A percentile compares a stretch with the other conserved stretches of the same genome.
These are phyloP conservation scores for Tetropium fuscum DNA, from an alignment of 2,888 invertebrate species.

Conservation along the genomic window DNA sequence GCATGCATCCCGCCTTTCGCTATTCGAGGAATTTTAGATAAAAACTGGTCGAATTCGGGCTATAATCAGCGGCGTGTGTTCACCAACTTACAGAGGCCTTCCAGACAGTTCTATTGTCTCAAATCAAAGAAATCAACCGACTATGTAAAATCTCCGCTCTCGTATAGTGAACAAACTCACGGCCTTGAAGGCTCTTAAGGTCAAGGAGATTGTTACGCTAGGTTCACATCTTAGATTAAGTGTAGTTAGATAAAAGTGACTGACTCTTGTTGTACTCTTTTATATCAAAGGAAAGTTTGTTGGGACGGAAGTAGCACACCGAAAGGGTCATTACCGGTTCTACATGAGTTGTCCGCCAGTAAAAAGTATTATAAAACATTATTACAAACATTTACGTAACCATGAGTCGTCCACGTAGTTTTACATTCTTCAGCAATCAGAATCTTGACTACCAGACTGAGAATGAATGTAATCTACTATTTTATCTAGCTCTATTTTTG, in stretches of 20 bases:
- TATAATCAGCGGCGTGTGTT: background rate
- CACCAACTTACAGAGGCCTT: conserved; percentile 20
- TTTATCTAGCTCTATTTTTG: too few relatives aligned
- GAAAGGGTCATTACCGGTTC: conserved; percentile 6
- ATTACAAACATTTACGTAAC: too few relatives aligned
- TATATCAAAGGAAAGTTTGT: conserved; percentile 23
- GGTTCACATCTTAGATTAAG: conserved; percentile 44
- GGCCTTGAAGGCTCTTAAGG: conserved; percentile 54
- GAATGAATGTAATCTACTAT: too few relatives aligned
- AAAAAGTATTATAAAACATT: too few relatives aligned
- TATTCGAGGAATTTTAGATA: conserved; percentile 33
- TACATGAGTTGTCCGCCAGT: too few relatives aligned
- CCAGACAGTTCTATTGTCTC: conserved; percentile 44
- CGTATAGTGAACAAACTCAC: conserved; percentile 54
- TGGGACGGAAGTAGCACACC: conserved; percentile 3
- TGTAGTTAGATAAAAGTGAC: conserved; percentile 17
- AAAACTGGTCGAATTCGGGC: conserved; percentile 11
- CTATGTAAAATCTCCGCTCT: conserved; percentile 41
- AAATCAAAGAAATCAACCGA: conserved; percentile 48
- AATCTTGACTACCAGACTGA: too few relatives aligned
- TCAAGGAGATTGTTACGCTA: conserved; percentile 58
- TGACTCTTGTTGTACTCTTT: conserved; percentile 13
- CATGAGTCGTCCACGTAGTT: too few relatives aligned
- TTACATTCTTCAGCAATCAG: too few relatives aligned
- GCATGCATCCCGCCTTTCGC: conserved; percentile 28